Evolutionary conservation across 1,140 invertebrate genomes (phyloP), one percentile per base, ranked within the genome.

Genomic region (Conopomorpha cramerella): DNA sequence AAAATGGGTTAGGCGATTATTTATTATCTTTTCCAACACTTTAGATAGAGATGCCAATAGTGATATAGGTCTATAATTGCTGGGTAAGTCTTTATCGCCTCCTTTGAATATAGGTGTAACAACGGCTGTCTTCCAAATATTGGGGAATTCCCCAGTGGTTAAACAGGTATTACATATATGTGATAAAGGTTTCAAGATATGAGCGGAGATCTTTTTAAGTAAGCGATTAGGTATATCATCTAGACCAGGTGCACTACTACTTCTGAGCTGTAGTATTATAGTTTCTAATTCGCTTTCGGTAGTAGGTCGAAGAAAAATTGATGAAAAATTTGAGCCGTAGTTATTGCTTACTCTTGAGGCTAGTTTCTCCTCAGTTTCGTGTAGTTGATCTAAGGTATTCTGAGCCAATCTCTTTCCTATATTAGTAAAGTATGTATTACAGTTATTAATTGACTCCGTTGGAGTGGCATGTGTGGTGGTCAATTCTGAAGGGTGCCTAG

Each of bases 61-160:
- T 1, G 39, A 52, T 13, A 62, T 60, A 4, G 54, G 57, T 32
- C 57, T 51, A 25, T 62, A 59, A 36, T 62, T 62, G 10, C 30
- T 30, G 2, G 43, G 13, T 14, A 29, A 35, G 8, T 34, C 12
- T 36, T 44, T 52, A 3, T 36, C 19, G 12, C 51, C 55, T 18
- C 14, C 33, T 42, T 67, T 64, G 29, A 43, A 47, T 26, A 55
- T 42, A 6, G 48, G 46, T 19, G 10, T 45, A 7, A 61, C 32
- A 36, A 32, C 30, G n/a, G 50, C 40, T n/a, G 37, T 30, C 38
- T 64, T 62, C 36, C 45, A 55, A 10, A 14, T 30, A 16, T 36
- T 28, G 8, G 46, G 52, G 35, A 42, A 42, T 4, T 33, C 15
- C 31, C 43, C 44, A 27, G 13, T 27, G 8, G 12, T 1, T 1